Evolutionary conservation across 2,888 invertebrate species (phyloP), one percentile per base, ranked within the genome.

Genomic region (Clostera curtula): DNA sequence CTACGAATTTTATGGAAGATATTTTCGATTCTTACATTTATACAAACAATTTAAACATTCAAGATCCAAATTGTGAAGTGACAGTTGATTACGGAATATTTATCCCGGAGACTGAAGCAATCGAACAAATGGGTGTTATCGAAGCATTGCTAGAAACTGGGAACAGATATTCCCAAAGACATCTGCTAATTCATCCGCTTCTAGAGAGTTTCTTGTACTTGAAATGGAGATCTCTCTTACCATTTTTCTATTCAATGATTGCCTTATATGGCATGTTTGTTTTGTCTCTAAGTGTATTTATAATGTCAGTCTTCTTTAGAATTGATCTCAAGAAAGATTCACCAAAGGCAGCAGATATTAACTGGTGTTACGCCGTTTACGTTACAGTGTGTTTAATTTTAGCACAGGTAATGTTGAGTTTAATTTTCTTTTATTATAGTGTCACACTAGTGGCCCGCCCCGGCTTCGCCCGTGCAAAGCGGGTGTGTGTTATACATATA

Each of bases 201-300:
- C 56, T 85, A 2, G 84, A 86, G 51, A 84, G 83, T 31, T 86
- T 85, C 41, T 53, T 86, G 1, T 70, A 65, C 39, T 47, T 85
- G 1, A 86, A 86, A 55, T 86, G 86, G 86, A 68, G 65, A 22
- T 72, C 71, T 16, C 52, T 85, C 8, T 48, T 74, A 23, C 64
- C 70, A 9, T 80, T 82, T 35, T 86, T 85, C 39, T 82, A 75
- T 33, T 50, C 56, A 3, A 72, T 80, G 6, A 55, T 84, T 16
- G 50, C 59, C n/a, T 43, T 82, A 2, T 83, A 84, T 33, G 42
- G 69, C 0, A 40, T 74, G 1, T 84, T 82, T 34, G 75, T 85
- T 0, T 26, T 66, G 1, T 69, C 79, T 1, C 49, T 85, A 8
- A 83, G 83, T 1, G 54, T 65, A 3, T 71, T 74, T 28, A 64